A percentile compares a stretch with the other conserved stretches of the same genome.
Evolutionary conservation across 2,888 invertebrate species (phyloP).

Genomic region (Sycophila texana): DNA sequence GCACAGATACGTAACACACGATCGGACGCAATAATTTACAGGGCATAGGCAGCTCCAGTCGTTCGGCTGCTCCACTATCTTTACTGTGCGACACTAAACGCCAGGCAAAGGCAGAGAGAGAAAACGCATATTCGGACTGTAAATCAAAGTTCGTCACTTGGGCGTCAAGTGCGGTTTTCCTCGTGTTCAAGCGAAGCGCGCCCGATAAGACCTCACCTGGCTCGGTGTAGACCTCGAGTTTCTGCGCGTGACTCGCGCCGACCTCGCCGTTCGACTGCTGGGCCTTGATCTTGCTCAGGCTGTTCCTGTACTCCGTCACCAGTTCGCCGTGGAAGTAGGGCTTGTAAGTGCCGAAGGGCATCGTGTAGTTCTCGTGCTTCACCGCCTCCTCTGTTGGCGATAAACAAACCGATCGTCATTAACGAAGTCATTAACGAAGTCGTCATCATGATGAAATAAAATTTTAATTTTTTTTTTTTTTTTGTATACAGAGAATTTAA

Average conservation of each 20-base stretch:
- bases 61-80: no score
- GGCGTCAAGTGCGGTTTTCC: neutral
- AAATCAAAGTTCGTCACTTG: neutral
- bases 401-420: no score
- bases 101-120: no score
- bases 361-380: conserved; percentile 61
- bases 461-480: no score
- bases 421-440: no score
- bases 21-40: no score
- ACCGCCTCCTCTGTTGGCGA: conserved; percentile 31
- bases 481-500: no score
- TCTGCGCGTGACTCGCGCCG: conserved; percentile 35
- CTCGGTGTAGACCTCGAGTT: conserved; percentile 63
- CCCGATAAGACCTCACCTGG: conserved; percentile 62
- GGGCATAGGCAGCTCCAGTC: no score
- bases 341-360: conserved; percentile 70
- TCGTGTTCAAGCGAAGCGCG: neutral
- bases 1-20: no score
- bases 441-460: no score
- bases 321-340: conserved; percentile 72
- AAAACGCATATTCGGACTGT: no score
- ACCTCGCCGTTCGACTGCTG: conserved; percentile 60
- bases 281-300: conserved; percentile 63
- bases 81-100: no score
- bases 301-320: conserved; percentile 68